Base-by-base conservation (phyloP, 2,113 vertebrate genomes). In the Cyanistes caeruleus region DNA sequence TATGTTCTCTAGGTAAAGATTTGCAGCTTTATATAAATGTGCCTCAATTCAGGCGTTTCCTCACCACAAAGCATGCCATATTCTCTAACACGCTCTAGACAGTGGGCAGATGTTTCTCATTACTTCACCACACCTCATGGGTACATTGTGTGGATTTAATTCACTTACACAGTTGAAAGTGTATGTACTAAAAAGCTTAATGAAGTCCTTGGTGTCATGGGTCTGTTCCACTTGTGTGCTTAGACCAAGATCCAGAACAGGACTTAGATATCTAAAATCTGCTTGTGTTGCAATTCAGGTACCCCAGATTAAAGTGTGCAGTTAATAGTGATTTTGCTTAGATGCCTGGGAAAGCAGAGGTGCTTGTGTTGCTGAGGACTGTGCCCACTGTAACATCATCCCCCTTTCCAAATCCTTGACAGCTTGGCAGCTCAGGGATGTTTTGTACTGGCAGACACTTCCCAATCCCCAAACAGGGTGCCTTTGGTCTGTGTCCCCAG, bases 401-500 rank as follows among this genome's bases (percentile, higher is more conserved):
- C 21, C 6, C 1, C 3, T 70, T 69, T 77, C 49, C 49, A 56
- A 6, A 44, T 93, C 25, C n/a, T 31, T 60, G 44, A 28, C 44
- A 74, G 44, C 37, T 77, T 69, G 62, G 44, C 74, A 90, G 44
- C 75, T 83, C 51, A 27, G n/a, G 35, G 53, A 10, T 44, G 16
- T 35, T 89, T 37, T 24, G 13, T 37, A 10, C 15, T n/a, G 73
- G 39, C 11, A 24, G 60, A 23, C 9, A 60, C 24, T 41, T 52
- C 24, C 30, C 31, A 35, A 0, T 83, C 18, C 22, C 14, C 62
- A 82, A 5, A 58, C 2, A 18, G 52, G n/a, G 6, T 46, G 53
- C 18, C 41, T 56, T 56, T 68, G 43, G 53, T 21, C 39, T 35
- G 0, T 0, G 0, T 85, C 51, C 55, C 46, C 9, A 14, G 28